These are phyloP conservation scores for Himalopsyche tibetana DNA, from an alignment of 2,888 invertebrate species.

Conservation along the genomic window DNA sequence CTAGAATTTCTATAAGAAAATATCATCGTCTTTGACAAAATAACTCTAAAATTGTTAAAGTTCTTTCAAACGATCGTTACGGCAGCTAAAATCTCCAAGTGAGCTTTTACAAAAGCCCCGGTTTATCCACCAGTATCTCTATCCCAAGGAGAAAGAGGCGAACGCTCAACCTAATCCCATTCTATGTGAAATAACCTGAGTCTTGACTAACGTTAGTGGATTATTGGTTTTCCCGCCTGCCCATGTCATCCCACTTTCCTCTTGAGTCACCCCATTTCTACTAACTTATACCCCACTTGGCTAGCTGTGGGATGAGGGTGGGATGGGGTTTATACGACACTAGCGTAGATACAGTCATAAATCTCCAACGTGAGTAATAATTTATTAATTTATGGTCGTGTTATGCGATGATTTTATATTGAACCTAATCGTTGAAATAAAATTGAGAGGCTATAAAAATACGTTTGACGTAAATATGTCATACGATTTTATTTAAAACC, in stretches of 20 bases:
- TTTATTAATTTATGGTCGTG: too few relatives aligned
- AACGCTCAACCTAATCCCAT: constrained; percentile 56
- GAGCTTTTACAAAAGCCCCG: neutral
- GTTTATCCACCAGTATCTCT: constrained; percentile 67
- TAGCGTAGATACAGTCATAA: neutral
- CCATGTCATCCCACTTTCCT: constrained; percentile 22
- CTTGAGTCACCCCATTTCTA: constrained; percentile 42
- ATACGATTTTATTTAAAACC: too few relatives aligned
- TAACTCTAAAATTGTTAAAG: neutral
- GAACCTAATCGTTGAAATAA: too few relatives aligned
- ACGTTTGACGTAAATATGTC: too few relatives aligned
- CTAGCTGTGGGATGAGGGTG: neutral
- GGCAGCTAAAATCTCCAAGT: constrained; percentile 40
- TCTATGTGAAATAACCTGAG: constrained; percentile 57
- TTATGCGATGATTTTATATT: too few relatives aligned
- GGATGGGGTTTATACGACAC: neutral
- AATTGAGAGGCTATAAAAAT: too few relatives aligned
- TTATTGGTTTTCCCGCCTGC: constrained; percentile 60
- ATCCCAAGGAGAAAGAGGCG: constrained; percentile 66
- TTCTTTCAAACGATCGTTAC: constrained; percentile 39
- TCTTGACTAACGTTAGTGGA: constrained; percentile 62
- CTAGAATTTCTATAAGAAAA: too few relatives aligned
- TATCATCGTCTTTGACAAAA: too few relatives aligned
- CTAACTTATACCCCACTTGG: constrained; percentile 8
- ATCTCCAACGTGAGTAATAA: neutral